These are phyloP conservation scores for Megaustenia siamemsis DNA, from an alignment of 2,888 invertebrate species.

Conservation along the genomic window DNA sequence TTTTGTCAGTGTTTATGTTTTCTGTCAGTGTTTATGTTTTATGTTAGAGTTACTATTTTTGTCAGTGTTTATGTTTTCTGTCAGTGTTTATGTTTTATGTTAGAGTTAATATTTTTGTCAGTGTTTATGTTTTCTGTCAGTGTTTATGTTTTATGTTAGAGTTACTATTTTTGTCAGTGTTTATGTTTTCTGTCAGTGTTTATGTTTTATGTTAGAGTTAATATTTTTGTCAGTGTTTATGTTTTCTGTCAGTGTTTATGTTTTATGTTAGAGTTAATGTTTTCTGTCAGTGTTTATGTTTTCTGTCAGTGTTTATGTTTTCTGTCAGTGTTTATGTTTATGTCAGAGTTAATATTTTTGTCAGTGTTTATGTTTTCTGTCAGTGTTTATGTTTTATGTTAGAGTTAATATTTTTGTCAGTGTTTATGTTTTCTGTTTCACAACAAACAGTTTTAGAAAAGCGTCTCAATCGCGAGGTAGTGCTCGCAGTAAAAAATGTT, in stretches of 20 bases:
- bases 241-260: neutral
- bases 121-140: neutral
- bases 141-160: neutral
- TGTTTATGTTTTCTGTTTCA: neutral
- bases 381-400: neutral
- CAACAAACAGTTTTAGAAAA: no score
- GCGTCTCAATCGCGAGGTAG: slow-evolving; percentile 48
- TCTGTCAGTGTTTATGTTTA: no score
- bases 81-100: neutral
- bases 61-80: neutral
- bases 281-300: neutral
- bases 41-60: neutral
- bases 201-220: no score
- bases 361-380: slow-evolving; percentile 1
- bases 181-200: neutral
- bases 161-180: neutral
- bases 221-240: no score
- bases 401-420: neutral
- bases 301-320: neutral
- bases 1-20: neutral
- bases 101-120: no score
- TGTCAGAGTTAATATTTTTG: neutral
- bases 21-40: neutral
- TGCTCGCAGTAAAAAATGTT: slow-evolving; percentile 65
- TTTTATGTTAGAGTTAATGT: neutral